A percentile compares a stretch with the other conserved stretches of the same genome.
These are phyloP conservation scores for Elysia chlorotica DNA, from an alignment of 1,140 invertebrate genomes.

Conservation along the genomic window DNA sequence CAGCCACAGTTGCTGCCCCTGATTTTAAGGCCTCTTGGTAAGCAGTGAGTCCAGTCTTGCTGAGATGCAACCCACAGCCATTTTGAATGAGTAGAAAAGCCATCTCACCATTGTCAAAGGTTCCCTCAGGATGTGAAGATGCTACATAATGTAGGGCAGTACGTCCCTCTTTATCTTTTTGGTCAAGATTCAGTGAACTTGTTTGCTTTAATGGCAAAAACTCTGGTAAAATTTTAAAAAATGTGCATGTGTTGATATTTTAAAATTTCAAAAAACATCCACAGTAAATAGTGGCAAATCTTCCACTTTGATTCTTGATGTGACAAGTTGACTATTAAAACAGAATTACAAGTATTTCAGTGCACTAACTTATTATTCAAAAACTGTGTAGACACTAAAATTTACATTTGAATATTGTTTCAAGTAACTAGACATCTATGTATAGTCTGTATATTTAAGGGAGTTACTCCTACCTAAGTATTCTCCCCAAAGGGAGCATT, in stretches of 20 bases:
- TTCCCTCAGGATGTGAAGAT: conserved; percentile 52
- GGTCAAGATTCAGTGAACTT: conserved; percentile 51
- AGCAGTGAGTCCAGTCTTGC: conserved; percentile 53
- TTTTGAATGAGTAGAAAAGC: conserved; percentile 56
- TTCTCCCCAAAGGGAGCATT: too few species aligned
- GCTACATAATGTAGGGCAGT: conserved; percentile 64
- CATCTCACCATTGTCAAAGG: conserved; percentile 57
- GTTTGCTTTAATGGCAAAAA: conserved; percentile 45
- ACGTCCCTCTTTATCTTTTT: conserved; percentile 57
- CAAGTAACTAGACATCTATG: too few species aligned
- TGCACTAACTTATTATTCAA: background rate
- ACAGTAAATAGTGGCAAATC: too few species aligned
- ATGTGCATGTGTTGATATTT: too few species aligned
- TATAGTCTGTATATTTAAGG: too few species aligned
- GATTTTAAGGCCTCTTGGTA: conserved; percentile 48
- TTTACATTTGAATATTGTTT: too few species aligned
- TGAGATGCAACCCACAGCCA: conserved; percentile 50
- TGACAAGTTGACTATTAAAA: background rate
- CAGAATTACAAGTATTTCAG: background rate
- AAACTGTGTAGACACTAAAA: too few species aligned
- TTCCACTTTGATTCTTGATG: conserved; percentile 3
- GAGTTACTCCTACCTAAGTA: too few species aligned
- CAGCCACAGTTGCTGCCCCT: conserved; percentile 38
- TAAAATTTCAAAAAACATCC: too few species aligned
- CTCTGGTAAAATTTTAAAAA: conserved; percentile 1